Base-by-base conservation (phyloP, 2,113 vertebrate species). In the Grantiella picta region DNA sequence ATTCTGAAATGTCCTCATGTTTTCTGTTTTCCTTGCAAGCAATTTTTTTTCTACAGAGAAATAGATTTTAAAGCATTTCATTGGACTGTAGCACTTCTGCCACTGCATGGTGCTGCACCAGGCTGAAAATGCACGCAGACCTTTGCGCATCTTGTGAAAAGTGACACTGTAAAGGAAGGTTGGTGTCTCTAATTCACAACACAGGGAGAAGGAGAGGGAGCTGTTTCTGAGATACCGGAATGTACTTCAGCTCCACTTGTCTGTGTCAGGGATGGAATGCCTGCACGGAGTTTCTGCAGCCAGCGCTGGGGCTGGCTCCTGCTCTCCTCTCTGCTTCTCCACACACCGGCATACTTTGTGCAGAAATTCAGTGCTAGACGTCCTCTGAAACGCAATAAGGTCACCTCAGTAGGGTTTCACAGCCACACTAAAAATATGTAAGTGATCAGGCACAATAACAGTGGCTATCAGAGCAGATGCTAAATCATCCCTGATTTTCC, bases 211-310 rank as follows among this genome's bases (percentile, higher is more conserved):
- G 14, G 21, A 49, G 24, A 33, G 2, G 22, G 23, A 86, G 27
- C 15, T 53, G 25, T 25, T 87, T 65, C n/a, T 5, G 2, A 53
- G n/a, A 8, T 5, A 16, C 3, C 5, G 7, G 21, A 29, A 2
- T 0, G 17, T 22, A 4, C 16, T 35, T 71, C 60, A 29, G 16
- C 27, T 56, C 25, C 0, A 0, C 13, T 76, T 36, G n/a, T n/a
- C 29, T 2, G 0, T 2, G 15, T 2, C 28, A 33, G 23, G 9
- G 21, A 17, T 0, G 1, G 36, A 28, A 27, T 0, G 3, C 29
- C 4, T 0, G 2, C 21, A 24, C 18, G 7, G 23, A 61, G 5
- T 5, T 36, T n/a, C 52, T 8, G 7, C 25, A 25, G 25, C 11
- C 5, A 2, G 5, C 9, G 1, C 10, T 36, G 64, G 15, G 25